These are phyloP conservation scores for Dasysyrphus tricinctus DNA, from an alignment of 2,888 invertebrate genomes.

Conservation along the genomic window DNA sequence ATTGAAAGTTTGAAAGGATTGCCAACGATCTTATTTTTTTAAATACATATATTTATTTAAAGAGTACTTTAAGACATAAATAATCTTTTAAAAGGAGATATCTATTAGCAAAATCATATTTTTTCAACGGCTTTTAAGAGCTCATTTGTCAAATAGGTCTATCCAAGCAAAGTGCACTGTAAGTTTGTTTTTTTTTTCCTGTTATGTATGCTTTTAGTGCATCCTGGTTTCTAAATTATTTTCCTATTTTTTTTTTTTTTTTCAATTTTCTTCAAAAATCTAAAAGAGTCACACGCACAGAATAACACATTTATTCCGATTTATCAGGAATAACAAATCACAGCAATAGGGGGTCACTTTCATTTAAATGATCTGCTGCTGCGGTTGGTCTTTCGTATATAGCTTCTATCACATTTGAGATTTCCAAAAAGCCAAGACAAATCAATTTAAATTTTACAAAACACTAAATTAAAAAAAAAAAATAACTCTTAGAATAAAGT, in stretches of 20 bases:
- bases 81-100: no score
- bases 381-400: constrained; percentile 1
- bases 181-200: background rate
- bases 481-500: constrained; percentile 39
- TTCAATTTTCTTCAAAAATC: no score
- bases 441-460: constrained; percentile 10
- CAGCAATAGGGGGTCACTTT: background rate
- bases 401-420: background rate
- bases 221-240: constrained; percentile 28
- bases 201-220: constrained; percentile 4
- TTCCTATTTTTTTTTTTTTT: background rate
- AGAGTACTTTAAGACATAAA: no score
- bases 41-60: no score
- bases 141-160: background rate
- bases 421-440: background rate
- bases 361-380: constrained; percentile 3
- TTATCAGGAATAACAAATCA: constrained; percentile 25
- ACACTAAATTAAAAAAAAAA: background rate
- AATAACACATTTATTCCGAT: constrained; percentile 63
- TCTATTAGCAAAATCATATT: no score
- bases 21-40: no score
- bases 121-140: no score
- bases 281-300: constrained; percentile 64
- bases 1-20: no score
- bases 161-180: background rate